Base-by-base conservation (phyloP, 1,140 invertebrate species). In the Meloidogyne chitwoodi region DNA sequence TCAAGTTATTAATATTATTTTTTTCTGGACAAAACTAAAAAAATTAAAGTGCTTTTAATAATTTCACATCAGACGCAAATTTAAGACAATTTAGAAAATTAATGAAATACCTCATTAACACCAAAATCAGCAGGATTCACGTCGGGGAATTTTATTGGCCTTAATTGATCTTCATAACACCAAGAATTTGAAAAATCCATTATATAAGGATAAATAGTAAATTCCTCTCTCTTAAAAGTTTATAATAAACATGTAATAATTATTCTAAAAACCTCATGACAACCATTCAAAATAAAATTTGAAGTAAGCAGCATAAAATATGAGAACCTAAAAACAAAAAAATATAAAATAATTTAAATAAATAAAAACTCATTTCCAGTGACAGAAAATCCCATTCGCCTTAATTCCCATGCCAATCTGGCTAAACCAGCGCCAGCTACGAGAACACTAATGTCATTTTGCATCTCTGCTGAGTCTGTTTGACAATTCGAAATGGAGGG, bases 291-390 rank as follows among this genome's bases (percentile, higher is more conserved):
- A 26, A 83, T 74, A 72, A 79, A 83, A 71, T 83, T 83, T 24
- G 83, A 83, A 24, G 94, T 93, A 83, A 98, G 93, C 1, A 98
- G 89, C 96, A 99, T 98, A 86, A 95, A 97, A 2, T 98, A 90
- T 56, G 93, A 95, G n/a, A 88, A 95, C 96, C 89, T 99, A 95
- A 95, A 56, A 56, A n/a, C n/a, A n/a, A n/a, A 56, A 48, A n/a
- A 56, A n/a, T 56, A 14, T n/a, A 56, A 8, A 56, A 56, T 56
- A n/a, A 56, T 5, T 56, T 56, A 22, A 56, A n/a, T 56, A 56
- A n/a, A n/a, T n/a, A n/a, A n/a, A 88, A 95, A 97, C 89, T 99
- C 96, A 87, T 98, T 99, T 78, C 95, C 96, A 89, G 98, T 93
- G 84, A 94, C 96, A 10, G 90, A 91, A 87, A 93, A 98, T 6